phyloP scores from a whole-genome alignment of 2,888 invertebrate genomes.

The Lacanobia oleracea region DNA sequence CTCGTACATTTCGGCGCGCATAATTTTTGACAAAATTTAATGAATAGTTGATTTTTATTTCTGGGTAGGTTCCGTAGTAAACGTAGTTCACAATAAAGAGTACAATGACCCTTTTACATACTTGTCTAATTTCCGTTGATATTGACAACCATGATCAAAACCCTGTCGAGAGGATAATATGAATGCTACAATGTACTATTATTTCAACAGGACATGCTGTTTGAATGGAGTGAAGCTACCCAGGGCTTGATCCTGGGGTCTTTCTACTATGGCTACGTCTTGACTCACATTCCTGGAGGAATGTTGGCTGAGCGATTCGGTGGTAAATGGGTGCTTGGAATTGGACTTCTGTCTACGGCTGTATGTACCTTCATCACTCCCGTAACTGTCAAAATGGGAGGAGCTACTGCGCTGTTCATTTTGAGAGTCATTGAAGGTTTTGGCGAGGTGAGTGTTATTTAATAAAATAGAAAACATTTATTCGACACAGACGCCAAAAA shows the following conservation, averaged over 20 bases:
- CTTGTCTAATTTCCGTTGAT: neutral
- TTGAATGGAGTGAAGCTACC: slow-evolving; percentile 93
- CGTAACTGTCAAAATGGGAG: slow-evolving; percentile 91
- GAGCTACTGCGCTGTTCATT: slow-evolving; percentile 89
- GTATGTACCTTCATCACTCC: slow-evolving; percentile 95
- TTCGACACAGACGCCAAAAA: too few species aligned
- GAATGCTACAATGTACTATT: neutral
- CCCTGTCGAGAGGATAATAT: neutral
- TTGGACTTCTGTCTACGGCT: slow-evolving; percentile 95
- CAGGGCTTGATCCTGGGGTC: slow-evolving; percentile 95
- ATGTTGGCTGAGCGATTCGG: slow-evolving; percentile 95
- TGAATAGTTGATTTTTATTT: too few species aligned
- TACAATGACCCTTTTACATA: too few species aligned
- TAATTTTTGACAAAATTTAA: too few species aligned
- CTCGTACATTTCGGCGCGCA: too few species aligned
- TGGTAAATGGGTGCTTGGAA: slow-evolving; percentile 95
- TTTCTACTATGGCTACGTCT: slow-evolving; percentile 96
- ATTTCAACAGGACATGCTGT: slow-evolving; percentile 69
- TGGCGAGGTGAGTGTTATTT: slow-evolving; percentile 91
- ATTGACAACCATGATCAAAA: neutral
- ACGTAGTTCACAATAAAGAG: too few species aligned
- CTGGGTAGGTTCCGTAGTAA: too few species aligned
- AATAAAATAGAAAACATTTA: too few species aligned
- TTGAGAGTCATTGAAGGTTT: slow-evolving; percentile 89
- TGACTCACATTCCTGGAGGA: slow-evolving; percentile 96